Percentiles rank a stretch among this genome's conserved stretches.
phyloP scores from a whole-genome alignment of 1,140 invertebrate genomes.

The Drosophila virilis region DNA sequence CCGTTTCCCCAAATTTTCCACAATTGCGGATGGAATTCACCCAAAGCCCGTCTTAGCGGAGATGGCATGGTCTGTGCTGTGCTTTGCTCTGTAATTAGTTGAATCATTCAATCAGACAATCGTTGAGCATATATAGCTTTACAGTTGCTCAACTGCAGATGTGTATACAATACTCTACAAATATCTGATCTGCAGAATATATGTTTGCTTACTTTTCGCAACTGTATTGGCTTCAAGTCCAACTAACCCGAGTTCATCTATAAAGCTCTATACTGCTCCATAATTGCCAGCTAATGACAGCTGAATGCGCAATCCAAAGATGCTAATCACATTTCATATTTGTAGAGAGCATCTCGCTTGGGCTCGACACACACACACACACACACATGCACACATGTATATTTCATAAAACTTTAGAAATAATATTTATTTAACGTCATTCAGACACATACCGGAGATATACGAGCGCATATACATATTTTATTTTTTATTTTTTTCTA shows the following conservation, averaged over 20 bases:
- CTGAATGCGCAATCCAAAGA: constrained; percentile 6
- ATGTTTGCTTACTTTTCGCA: too few relatives aligned
- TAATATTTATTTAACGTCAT: constrained; percentile 46
- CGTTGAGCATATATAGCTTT: too few relatives aligned
- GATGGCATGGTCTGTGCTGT: too few relatives aligned
- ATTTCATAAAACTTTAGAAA: constrained; percentile 24
- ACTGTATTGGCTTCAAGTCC: too few relatives aligned
- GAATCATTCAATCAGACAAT: too few relatives aligned
- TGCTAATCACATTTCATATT: constrained; percentile 34
- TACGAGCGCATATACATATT: constrained; percentile 21
- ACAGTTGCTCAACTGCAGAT: too few relatives aligned
- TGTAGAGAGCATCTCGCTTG: constrained; percentile 30
- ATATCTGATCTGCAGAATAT: too few relatives aligned
- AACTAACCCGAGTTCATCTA: not conserved
- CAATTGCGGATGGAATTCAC: too few relatives aligned
- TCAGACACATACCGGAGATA: constrained; percentile 6
- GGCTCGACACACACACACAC: constrained; percentile 3
- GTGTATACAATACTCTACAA: too few relatives aligned
- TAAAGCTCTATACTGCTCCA: not conserved
- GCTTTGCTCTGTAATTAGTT: too few relatives aligned
- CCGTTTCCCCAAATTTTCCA: too few relatives aligned
- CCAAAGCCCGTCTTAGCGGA: too few relatives aligned
- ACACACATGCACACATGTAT: constrained; percentile 14
- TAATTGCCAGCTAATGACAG: not conserved
- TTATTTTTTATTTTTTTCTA: constrained; percentile 45